A percentile compares a stretch with the other conserved stretches of the same genome.
Evolutionary conservation across 2,888 invertebrate genomes (phyloP).

Genomic region (Steromphala cineraria): DNA sequence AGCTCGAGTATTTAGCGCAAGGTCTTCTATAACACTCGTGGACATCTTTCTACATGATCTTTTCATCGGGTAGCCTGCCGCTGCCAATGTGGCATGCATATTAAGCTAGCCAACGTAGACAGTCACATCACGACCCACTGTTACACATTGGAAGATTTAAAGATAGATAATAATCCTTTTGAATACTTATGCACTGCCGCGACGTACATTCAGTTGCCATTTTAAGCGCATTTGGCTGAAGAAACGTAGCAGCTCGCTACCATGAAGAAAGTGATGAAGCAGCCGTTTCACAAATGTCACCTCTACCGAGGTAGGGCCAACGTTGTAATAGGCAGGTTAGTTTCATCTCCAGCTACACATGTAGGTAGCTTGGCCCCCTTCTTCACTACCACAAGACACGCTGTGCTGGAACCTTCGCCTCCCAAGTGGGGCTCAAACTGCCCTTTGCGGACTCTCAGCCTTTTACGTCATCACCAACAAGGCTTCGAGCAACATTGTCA

Average conservation of each 20-base stretch:
- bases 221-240: background rate
- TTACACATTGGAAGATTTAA: background rate
- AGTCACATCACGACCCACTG: background rate
- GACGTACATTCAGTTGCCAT: background rate
- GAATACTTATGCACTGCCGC: background rate
- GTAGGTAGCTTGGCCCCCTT: background rate
- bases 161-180: background rate
- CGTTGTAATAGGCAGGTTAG: background rate
- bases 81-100: background rate
- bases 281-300: background rate
- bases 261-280: background rate
- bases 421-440: background rate
- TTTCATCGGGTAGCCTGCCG: background rate
- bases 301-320: background rate
- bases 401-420: background rate
- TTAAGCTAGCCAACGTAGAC: background rate
- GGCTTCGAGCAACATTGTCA: no score
- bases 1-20: background rate
- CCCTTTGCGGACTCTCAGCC: background rate
- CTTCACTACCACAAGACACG: background rate
- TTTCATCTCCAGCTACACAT: background rate
- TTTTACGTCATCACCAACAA: slow-evolving; percentile 2
- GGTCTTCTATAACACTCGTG: background rate
- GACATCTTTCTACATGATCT: background rate
- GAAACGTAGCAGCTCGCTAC: background rate